These are phyloP conservation scores for Buphagus erythrorhynchus DNA, from an alignment of 2,797 vertebrate genomes.

Conservation along the genomic window DNA sequence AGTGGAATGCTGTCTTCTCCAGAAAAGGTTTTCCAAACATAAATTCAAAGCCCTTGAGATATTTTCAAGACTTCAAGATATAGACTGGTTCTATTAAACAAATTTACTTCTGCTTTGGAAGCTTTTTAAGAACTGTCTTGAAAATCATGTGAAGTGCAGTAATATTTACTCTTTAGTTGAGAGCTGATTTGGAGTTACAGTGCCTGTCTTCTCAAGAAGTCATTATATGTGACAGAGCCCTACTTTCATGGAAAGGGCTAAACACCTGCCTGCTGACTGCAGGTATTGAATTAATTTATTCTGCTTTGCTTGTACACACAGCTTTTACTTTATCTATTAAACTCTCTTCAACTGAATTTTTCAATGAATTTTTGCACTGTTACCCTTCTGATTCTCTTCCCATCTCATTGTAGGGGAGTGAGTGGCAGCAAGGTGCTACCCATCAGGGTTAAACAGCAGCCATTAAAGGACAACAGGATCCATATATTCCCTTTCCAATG, in stretches of 20 bases:
- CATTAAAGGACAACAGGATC: not conserved
- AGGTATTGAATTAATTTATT: not conserved
- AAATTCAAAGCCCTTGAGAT: not conserved
- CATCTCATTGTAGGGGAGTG: fast-evolving
- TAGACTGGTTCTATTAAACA: not conserved
- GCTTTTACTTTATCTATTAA: not conserved
- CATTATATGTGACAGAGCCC: not conserved
- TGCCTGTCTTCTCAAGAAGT: not conserved
- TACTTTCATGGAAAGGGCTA: not conserved
- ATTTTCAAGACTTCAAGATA: not conserved
- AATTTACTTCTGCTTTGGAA: not conserved
- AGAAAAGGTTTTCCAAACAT: not conserved
- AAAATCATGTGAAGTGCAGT: not conserved
- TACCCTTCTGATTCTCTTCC: not conserved
- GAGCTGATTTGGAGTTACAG: not conserved
- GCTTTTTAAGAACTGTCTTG: not conserved
- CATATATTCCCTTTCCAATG: not conserved
- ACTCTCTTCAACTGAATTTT: not conserved
- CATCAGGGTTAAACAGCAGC: not conserved
- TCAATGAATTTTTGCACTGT: not conserved
- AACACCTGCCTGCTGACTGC: not conserved
- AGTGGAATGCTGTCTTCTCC: not conserved
- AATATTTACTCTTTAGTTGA: not conserved
- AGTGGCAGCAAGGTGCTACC: not conserved
- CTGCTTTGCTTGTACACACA: not conserved